These are phyloP conservation scores for Bradysia coprophila DNA, from an alignment of 1,140 invertebrate species.

Conservation along the genomic window DNA sequence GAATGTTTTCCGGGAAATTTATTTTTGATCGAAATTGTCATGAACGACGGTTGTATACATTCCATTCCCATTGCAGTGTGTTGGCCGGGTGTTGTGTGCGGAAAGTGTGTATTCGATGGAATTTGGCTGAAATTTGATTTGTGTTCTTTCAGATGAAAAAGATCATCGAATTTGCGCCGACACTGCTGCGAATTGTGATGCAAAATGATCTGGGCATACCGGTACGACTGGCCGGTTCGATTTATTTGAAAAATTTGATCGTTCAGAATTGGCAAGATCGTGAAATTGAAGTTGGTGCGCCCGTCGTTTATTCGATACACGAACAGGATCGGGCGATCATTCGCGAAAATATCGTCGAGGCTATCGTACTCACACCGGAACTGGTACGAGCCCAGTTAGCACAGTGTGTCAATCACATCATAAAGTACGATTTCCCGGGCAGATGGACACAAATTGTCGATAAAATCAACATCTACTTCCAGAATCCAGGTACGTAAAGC, in stretches of 20 bases:
- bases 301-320: slow-evolving; percentile 72
- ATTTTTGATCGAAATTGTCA: too few relatives aligned
- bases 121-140: too few relatives aligned
- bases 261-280: slow-evolving; percentile 75
- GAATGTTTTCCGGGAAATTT: too few relatives aligned
- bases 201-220: slow-evolving; percentile 73
- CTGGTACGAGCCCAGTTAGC: slow-evolving; percentile 78
- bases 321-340: slow-evolving; percentile 93
- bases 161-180: slow-evolving; percentile 89
- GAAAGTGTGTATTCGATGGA: too few relatives aligned
- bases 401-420: slow-evolving; percentile 77
- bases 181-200: slow-evolving; percentile 86
- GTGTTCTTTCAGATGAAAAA: slow-evolving; percentile 81
- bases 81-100: too few relatives aligned
- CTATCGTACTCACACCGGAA: slow-evolving; percentile 82
- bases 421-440: slow-evolving; percentile 91
- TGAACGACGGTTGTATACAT: too few relatives aligned
- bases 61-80: too few relatives aligned
- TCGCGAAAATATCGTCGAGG: slow-evolving; percentile 84
- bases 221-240: slow-evolving; percentile 85
- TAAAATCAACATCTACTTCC: slow-evolving; percentile 56
- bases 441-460: slow-evolving; percentile 92
- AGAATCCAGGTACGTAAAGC: slow-evolving; percentile 23
- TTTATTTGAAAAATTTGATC: slow-evolving; percentile 94
- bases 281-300: slow-evolving; percentile 53